Percentiles rank a stretch among this genome's conserved stretches.
These are phyloP conservation scores for Microcebus ravelobensis DNA, from an alignment of 2,113 vertebrate species.

Conservation along the genomic window DNA sequence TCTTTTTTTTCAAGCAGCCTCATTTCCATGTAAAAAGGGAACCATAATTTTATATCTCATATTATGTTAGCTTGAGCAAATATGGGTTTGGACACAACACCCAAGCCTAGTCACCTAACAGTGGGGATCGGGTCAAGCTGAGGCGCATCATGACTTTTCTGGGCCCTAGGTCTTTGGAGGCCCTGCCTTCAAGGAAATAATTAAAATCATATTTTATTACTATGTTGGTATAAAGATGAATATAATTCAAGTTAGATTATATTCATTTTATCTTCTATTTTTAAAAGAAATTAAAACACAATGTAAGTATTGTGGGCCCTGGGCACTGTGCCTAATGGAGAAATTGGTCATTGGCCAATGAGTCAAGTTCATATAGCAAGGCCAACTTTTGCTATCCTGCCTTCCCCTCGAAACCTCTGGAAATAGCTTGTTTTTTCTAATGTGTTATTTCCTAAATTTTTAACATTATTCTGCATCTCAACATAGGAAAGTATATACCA, in stretches of 20 bases:
- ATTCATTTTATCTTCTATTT: not conserved
- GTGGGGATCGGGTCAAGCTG: not conserved
- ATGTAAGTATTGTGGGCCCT: not conserved
- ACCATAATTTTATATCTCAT: not conserved
- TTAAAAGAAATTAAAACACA: not conserved
- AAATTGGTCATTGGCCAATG: not conserved
- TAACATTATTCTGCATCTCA: not conserved
- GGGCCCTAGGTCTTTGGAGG: fast-evolving
- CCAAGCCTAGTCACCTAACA: not conserved
- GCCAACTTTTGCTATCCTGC: not conserved
- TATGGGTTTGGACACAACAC: not conserved
- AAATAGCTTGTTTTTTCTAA: not conserved
- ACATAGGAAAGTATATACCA: not conserved
- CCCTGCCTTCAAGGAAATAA: not conserved
- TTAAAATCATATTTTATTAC: not conserved
- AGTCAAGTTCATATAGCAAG: not conserved
- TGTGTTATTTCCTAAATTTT: not conserved
- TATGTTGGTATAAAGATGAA: not conserved
- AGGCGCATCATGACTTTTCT: not conserved
- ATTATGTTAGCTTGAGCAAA: not conserved
- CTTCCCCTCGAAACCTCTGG: not conserved
- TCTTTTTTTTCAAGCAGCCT: not conserved
- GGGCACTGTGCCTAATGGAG: not conserved
- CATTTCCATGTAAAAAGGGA: not conserved
- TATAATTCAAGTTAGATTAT: not conserved